Percentiles rank a stretch among this genome's conserved stretches.
Evolutionary conservation across 2,888 invertebrate species (phyloP).

Genomic region (Plemyria rubiginata): DNA sequence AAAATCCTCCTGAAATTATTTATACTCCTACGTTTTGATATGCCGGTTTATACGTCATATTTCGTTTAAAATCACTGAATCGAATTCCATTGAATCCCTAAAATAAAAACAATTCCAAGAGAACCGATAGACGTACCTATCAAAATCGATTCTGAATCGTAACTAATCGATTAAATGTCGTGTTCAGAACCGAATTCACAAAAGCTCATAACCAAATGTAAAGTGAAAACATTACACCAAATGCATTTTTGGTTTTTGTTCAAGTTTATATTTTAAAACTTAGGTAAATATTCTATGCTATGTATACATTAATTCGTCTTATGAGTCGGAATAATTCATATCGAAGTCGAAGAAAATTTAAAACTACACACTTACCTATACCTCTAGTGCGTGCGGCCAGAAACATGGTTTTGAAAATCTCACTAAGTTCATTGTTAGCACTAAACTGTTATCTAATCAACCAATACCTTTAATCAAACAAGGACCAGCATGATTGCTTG

Average conservation of each 20-base stretch:
- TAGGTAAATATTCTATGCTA: no score
- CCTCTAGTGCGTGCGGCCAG: no score
- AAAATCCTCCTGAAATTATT: slow-evolving; percentile 17
- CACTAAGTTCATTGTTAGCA: no score
- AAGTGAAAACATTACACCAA: slow-evolving; percentile 31
- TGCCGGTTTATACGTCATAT: neutral
- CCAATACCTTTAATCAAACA: no score
- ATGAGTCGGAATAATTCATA: no score
- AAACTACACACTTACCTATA: no score
- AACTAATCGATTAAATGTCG: slow-evolving; percentile 61
- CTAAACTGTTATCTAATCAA: no score
- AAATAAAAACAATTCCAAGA: slow-evolving; percentile 19
- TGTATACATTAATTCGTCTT: no score
- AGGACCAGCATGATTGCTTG: no score
- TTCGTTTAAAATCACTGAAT: slow-evolving; percentile 10
- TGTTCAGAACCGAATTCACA: slow-evolving; percentile 55
- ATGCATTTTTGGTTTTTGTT: neutral
- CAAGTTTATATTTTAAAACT: no score
- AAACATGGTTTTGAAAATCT: no score
- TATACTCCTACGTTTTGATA: slow-evolving; percentile 15
- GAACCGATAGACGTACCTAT: slow-evolving; percentile 26
- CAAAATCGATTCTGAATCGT: slow-evolving; percentile 55
- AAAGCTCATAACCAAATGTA: slow-evolving; percentile 1
- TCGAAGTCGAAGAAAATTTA: no score
- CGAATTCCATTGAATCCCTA: slow-evolving; percentile 12